Conservation (phyloP, 2,888 invertebrate genomes). For the Priocnemis perturbator region DNA sequence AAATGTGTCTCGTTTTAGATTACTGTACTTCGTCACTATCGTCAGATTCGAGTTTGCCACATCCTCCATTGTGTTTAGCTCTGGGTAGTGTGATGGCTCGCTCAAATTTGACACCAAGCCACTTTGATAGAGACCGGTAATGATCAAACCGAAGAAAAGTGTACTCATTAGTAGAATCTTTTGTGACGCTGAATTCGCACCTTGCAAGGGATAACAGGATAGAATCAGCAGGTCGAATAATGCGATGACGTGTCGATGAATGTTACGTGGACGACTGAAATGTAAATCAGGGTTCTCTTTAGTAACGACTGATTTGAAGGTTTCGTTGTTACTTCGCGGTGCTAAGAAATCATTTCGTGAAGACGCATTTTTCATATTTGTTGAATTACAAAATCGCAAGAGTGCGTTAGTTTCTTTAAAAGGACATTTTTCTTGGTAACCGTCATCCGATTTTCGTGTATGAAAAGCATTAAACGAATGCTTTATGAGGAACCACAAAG, state of each 20-base stretch:
- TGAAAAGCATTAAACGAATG: constrained; percentile 39
- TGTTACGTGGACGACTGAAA: constrained; percentile 28
- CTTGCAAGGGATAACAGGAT: constrained; percentile 48
- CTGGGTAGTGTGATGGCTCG: constrained; percentile 55
- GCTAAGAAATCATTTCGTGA: no score
- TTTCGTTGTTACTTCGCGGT: no score
- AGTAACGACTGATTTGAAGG: no score
- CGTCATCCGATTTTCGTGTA: constrained; percentile 12
- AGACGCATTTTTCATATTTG: neutral
- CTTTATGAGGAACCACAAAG: constrained; percentile 50
- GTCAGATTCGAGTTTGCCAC: constrained; percentile 48
- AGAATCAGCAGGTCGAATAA: constrained; percentile 41
- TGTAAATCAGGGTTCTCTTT: neutral
- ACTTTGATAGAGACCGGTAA: constrained; percentile 57
- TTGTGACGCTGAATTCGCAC: constrained; percentile 40
- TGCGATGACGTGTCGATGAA: constrained; percentile 30
- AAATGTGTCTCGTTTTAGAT: constrained; percentile 47
- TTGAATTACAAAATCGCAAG: no score
- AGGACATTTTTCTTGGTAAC: no score
- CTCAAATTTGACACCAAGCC: constrained; percentile 56
- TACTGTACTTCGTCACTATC: constrained; percentile 59
- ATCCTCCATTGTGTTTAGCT: constrained; percentile 54
- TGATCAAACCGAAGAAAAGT: constrained; percentile 53
- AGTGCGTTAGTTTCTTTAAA: neutral
- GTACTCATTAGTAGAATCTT: constrained; percentile 48